Base-by-base conservation (phyloP, 2,797 vertebrate species). In the Arnoldichthys spilopterus region DNA sequence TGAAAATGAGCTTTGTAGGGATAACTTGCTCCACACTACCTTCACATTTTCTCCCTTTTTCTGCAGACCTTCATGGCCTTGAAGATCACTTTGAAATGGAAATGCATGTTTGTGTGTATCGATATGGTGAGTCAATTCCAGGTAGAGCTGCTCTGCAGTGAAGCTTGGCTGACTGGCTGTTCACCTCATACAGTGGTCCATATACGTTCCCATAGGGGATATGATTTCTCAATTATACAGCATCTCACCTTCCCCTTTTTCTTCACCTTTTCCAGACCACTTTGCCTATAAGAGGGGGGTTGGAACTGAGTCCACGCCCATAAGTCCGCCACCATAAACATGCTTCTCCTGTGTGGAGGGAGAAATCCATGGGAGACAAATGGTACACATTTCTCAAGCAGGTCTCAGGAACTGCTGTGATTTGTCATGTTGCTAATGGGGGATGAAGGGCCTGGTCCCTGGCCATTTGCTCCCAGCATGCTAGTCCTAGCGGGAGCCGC, bases 61-160 rank as follows among this genome's bases (percentile, higher is more conserved):
- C 62, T 61, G 74, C 54, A 51, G 30, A 34, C 16, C 58, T 61
- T 61, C 56, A 79, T 26, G 84, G 85, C 66, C 70, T 79, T 64
- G 77, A 80, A 83, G 72, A 85, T 87, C 74, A 78, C 83, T 87
- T 87, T 90, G 86, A 91, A 89, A 91, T 89, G 37, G 62, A 64
- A 64, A 86, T 82, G 82, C 16, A 2, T 86, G 88, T 89, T 83
- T 83, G 83, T 86, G 87, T 91, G 88, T 88, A 89, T 91, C 4
- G 28, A 32, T 30, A 32, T 59, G 26, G 56, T 59, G 26, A 32
- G 30, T 61, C 28, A 32, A 88, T 89, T 82, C 86, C 87, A 76
- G 87, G 82, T 20, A 84, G 82, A 88, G 91, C 88, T 5, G 56
- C 26, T 30, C 77, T 87, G 47, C 75, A 78, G 75, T 81, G 69